Percentiles rank a stretch among this genome's conserved stretches.
phyloP scores from a whole-genome alignment of 1,140 invertebrate genomes.

The Drosophila punjabiensis region DNA sequence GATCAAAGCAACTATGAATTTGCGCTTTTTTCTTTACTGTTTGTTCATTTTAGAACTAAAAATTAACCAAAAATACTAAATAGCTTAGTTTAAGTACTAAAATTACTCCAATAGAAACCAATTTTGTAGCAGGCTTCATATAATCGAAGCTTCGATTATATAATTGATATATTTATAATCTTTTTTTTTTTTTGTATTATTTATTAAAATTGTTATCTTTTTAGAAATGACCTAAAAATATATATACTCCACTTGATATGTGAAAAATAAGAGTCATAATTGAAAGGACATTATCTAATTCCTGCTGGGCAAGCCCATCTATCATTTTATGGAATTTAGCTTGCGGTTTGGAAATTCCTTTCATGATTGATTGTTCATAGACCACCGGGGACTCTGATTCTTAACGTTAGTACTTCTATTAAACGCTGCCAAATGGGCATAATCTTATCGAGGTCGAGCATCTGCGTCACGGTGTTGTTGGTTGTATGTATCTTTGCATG shows the following conservation, averaged over 20 bases:
- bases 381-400: background rate
- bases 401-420: background rate
- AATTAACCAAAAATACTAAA: no score
- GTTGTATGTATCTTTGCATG: background rate
- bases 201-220: constrained; percentile 10
- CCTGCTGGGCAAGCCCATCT: background rate
- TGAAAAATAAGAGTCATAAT: background rate
- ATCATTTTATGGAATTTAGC: background rate
- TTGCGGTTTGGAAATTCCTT: background rate
- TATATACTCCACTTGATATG: background rate
- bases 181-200: constrained; percentile 9
- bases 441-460: constrained; percentile 15
- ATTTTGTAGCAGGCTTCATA: background rate
- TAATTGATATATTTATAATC: constrained; percentile 4
- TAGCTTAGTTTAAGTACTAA: no score
- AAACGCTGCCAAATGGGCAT: background rate
- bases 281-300: constrained; percentile 2
- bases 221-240: background rate
- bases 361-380: background rate
- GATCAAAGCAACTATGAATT: background rate
- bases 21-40: background rate
- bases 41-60: background rate
- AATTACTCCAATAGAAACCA: background rate
- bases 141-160: constrained; percentile 1
- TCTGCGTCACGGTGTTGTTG: background rate